These are phyloP conservation scores for Myiopsitta monachus DNA, from an alignment of 2,113 vertebrate species.

Conservation along the genomic window DNA sequence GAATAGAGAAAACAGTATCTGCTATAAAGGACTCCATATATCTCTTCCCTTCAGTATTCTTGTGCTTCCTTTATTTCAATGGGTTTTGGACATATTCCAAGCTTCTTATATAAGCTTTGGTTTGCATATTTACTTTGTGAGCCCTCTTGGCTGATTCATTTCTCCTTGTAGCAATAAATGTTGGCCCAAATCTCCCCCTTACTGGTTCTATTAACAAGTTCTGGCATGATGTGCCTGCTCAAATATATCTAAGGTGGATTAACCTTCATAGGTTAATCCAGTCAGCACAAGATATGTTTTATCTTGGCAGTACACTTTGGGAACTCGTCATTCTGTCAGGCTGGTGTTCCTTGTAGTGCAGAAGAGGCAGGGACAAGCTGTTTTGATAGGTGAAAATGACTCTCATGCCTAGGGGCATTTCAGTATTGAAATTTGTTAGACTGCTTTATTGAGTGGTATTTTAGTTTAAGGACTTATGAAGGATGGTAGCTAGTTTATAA, in stretches of 20 bases:
- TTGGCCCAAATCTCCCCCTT: not conserved
- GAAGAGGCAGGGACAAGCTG: not conserved
- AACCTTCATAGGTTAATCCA: not conserved
- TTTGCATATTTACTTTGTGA: not conserved
- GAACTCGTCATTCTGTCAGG: not conserved
- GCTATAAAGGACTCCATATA: not conserved
- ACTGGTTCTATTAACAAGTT: not conserved
- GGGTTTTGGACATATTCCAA: not conserved
- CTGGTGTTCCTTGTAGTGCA: not conserved
- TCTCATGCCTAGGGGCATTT: not conserved
- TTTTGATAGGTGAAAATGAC: not conserved
- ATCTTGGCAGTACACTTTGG: not conserved
- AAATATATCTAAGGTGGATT: not conserved
- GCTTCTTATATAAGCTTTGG: not conserved
- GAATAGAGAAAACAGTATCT: not conserved
- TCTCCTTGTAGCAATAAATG: not conserved
- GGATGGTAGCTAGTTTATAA: not conserved
- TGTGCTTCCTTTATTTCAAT: not conserved
- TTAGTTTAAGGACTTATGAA: not conserved
- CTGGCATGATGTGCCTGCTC: not conserved
- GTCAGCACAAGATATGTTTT: not conserved
- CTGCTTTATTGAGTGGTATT: not conserved
- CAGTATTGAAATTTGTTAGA: not conserved
- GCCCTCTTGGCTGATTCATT: slow-evolving; percentile 16
- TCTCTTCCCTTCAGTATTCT: not conserved